Evolutionary conservation across 2,113 vertebrate species (phyloP).

Genomic region (Thinocorus orbignyianus): DNA sequence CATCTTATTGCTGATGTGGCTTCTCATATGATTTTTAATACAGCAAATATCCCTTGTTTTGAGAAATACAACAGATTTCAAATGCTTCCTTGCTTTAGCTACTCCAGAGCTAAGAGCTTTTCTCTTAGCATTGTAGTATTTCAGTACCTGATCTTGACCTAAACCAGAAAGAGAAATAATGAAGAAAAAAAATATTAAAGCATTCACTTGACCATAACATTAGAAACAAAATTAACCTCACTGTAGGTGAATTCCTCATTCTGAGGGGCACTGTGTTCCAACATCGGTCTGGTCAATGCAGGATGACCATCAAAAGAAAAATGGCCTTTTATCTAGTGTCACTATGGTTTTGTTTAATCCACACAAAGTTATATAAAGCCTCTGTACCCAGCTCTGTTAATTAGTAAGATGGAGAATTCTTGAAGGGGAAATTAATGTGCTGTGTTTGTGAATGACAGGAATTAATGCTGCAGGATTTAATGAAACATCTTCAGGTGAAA

Average conservation of each 20-base stretch:
- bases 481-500: not conserved
- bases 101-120: not conserved
- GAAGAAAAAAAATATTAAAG: not conserved
- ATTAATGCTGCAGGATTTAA: not conserved
- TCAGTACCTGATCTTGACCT: not conserved
- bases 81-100: not conserved
- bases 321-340: not conserved
- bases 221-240: not conserved
- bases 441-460: not conserved
- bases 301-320: not conserved
- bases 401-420: not conserved
- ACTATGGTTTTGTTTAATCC: not conserved
- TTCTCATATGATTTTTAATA: not conserved
- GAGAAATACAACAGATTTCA: not conserved
- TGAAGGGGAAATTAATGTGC: not conserved
- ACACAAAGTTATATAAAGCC: not conserved
- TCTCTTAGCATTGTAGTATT: not conserved
- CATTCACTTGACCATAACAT: not conserved
- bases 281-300: not conserved
- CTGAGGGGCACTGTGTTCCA: not conserved
- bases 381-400: not conserved
- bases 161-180: not conserved
- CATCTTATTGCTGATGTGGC: fast-evolving
- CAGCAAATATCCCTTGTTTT: not conserved
- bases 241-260: not conserved